phyloP scores from a whole-genome alignment of 30 jellyfish, hydroid and myxozoan genomes.

The Calvadosia cruxmelitensis region DNA sequence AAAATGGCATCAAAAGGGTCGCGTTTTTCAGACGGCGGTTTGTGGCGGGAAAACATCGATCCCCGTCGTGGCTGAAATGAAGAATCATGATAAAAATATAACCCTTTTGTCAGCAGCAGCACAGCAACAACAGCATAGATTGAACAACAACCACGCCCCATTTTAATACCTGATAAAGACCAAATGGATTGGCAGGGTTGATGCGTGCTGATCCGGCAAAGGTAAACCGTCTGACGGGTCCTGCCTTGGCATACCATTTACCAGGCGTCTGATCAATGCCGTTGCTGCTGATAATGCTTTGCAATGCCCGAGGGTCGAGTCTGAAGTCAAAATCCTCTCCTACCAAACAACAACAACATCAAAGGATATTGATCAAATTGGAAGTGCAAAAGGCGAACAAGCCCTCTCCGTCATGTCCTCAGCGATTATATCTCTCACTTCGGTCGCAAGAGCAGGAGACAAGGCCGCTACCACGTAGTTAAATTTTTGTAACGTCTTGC shows the following conservation, averaged over 20 bases:
- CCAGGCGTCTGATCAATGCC: neutral
- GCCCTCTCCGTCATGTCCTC: no score
- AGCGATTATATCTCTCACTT: no score
- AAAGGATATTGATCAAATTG: no score
- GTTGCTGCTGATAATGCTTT: neutral
- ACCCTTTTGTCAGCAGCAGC: neutral
- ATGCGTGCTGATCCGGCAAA: neutral
- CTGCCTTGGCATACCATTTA: neutral
- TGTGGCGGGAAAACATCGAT: neutral
- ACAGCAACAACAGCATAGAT: no score
- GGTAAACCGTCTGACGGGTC: neutral
- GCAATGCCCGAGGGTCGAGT: neutral
- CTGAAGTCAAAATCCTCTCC: neutral
- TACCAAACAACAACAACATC: no score
- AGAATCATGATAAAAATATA: no score
- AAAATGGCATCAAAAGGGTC: neutral
- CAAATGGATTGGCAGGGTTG: neutral
- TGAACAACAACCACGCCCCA: no score
- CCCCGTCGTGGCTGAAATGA: neutral
- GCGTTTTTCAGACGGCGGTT: neutral
- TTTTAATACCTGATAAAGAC: neutral
- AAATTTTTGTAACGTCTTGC: no score
- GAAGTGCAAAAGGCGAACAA: no score
- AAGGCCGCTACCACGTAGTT: no score
- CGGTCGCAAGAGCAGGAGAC: no score